These are phyloP conservation scores for Mechanitis mazaeus DNA, from an alignment of 2,888 invertebrate genomes.

Conservation along the genomic window DNA sequence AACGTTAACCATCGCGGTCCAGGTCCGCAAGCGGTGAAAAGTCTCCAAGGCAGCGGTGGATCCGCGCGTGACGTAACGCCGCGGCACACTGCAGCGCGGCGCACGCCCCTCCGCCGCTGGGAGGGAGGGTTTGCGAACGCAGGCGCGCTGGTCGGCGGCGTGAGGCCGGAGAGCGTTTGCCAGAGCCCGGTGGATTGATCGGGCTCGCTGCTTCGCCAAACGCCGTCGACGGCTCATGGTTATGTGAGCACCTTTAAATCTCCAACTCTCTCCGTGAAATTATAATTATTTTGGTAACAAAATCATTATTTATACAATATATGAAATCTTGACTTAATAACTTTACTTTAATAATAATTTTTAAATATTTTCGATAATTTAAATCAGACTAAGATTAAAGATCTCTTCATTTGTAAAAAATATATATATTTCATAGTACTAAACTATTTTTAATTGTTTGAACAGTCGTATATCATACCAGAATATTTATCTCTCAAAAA, in stretches of 20 bases:
- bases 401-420: too few relatives aligned
- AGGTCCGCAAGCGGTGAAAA: slow-evolving; percentile 11
- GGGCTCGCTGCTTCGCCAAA: slow-evolving; percentile 16
- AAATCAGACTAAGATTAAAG: too few relatives aligned
- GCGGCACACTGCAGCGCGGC: slow-evolving; percentile 47
- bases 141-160: slow-evolving; percentile 11
- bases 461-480: too few relatives aligned
- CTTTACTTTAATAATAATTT: neutral
- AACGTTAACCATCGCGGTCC: neutral
- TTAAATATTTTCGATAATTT: too few relatives aligned
- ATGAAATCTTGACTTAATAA: neutral
- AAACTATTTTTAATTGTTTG: too few relatives aligned
- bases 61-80: slow-evolving; percentile 45
- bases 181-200: slow-evolving; percentile 11
- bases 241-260: neutral
- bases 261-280: too few relatives aligned
- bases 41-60: slow-evolving; percentile 15
- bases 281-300: too few relatives aligned
- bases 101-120: slow-evolving; percentile 27
- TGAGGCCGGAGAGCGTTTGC: slow-evolving; percentile 15
- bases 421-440: too few relatives aligned
- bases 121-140: slow-evolving; percentile 19
- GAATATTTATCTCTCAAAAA: too few relatives aligned
- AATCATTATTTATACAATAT: too few relatives aligned
- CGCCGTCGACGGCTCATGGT: slow-evolving; percentile 9